Evolutionary conservation across 2,113 vertebrate genomes (phyloP).

Genomic region (Alethe castanea): DNA sequence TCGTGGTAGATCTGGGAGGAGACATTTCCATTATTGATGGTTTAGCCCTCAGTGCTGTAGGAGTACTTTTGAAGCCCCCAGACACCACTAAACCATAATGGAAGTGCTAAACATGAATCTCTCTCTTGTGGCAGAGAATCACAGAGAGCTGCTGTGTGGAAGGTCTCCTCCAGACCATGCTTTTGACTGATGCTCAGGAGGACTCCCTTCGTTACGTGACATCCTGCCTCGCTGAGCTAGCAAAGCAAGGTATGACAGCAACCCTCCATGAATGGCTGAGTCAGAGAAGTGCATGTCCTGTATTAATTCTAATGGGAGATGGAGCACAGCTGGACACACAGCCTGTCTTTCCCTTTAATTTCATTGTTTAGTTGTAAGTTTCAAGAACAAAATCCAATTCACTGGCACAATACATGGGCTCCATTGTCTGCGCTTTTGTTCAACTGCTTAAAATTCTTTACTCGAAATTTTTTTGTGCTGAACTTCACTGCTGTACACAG

Average conservation of each 20-base stretch:
- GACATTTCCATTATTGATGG: background rate
- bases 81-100: background rate
- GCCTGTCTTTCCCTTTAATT: background rate
- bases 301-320: background rate
- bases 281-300: background rate
- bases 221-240: conserved; percentile 64
- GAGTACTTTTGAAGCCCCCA: background rate
- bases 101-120: background rate
- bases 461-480: background rate
- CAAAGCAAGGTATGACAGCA: conserved; percentile 61
- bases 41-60: background rate
- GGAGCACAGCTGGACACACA: background rate
- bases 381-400: background rate
- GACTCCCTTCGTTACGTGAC: conserved; percentile 58
- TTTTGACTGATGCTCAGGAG: background rate
- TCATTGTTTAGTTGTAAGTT: background rate
- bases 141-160: conserved; percentile 51
- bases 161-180: conserved; percentile 55
- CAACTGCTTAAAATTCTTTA: background rate
- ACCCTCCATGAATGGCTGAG: background rate
- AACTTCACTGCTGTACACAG: background rate
- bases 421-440: background rate
- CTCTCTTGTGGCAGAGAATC: conserved; percentile 42
- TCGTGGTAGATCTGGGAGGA: background rate
- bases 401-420: background rate